phyloP scores from a whole-genome alignment of 2,113 vertebrate species.

The Riparia riparia region DNA sequence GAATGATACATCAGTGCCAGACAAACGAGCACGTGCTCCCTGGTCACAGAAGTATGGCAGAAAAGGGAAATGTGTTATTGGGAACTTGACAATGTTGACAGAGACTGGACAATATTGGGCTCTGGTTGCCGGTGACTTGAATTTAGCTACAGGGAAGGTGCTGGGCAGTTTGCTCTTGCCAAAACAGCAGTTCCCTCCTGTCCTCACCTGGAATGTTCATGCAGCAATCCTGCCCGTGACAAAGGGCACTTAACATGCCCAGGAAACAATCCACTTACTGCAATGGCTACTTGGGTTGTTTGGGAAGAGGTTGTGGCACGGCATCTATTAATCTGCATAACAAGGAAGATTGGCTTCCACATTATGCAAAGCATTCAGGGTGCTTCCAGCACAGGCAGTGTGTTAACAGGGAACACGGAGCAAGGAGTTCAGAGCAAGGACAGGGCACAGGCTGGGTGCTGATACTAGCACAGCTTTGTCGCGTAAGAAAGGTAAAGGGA shows the following conservation, averaged over 20 bases:
- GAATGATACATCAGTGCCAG: background rate
- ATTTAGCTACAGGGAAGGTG: background rate
- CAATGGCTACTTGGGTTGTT: background rate
- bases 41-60: background rate
- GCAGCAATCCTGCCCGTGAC: background rate
- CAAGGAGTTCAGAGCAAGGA: background rate
- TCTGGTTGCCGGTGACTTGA: background rate
- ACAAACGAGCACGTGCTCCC: background rate
- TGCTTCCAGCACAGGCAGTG: background rate
- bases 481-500: background rate
- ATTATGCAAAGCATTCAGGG: background rate
- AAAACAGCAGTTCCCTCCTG: background rate
- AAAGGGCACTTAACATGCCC: background rate
- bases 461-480: background rate
- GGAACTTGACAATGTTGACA: background rate
- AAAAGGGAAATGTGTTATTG: background rate
- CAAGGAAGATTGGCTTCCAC: background rate
- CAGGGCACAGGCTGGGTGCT: background rate
- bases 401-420: background rate
- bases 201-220: background rate
- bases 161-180: background rate
- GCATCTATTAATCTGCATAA: constrained; percentile 14
- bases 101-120: background rate
- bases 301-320: background rate
- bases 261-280: background rate